phyloP scores from a whole-genome alignment of 2,888 invertebrate genomes.

The Cryptus armator region DNA sequence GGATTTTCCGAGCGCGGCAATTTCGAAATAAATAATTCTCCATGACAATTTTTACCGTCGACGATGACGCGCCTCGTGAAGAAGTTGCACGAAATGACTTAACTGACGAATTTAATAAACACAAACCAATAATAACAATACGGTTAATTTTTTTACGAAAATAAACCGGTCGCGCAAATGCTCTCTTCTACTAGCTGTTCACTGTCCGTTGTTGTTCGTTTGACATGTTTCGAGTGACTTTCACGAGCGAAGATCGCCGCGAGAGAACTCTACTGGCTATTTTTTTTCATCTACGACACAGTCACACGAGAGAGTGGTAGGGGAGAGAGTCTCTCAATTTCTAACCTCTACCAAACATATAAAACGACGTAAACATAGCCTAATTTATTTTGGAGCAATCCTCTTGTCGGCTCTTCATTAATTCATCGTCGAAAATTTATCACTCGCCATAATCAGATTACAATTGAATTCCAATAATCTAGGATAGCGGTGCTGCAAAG shows the following conservation, averaged over 20 bases:
- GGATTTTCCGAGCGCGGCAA: constrained; percentile 9
- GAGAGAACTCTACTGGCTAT: constrained; percentile 6
- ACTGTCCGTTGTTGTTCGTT: neutral
- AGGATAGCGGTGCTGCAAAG: constrained; percentile 4
- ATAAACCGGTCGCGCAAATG: neutral
- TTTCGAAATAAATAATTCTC: neutral
- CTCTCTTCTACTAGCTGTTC: neutral
- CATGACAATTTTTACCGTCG: too few relatives aligned
- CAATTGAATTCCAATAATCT: neutral
- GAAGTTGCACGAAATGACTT: neutral
- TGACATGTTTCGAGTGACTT: too few relatives aligned
- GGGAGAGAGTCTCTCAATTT: neutral
- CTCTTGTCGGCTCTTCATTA: constrained; percentile 19
- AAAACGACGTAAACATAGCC: constrained; percentile 64
- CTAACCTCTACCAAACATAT: constrained; percentile 45
- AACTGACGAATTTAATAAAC: neutral
- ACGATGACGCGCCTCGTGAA: neutral
- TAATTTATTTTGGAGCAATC: constrained; percentile 53
- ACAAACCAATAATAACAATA: too few relatives aligned
- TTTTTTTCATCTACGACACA: constrained; percentile 23
- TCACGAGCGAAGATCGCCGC: neutral
- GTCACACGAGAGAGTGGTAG: neutral
- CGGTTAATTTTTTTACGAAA: neutral
- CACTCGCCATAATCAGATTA: neutral
- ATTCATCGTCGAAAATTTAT: constrained; percentile 7